These are phyloP conservation scores for Pachyseris speciosa DNA, from an alignment of 64 coral and sea anemone species.

Conservation along the genomic window DNA sequence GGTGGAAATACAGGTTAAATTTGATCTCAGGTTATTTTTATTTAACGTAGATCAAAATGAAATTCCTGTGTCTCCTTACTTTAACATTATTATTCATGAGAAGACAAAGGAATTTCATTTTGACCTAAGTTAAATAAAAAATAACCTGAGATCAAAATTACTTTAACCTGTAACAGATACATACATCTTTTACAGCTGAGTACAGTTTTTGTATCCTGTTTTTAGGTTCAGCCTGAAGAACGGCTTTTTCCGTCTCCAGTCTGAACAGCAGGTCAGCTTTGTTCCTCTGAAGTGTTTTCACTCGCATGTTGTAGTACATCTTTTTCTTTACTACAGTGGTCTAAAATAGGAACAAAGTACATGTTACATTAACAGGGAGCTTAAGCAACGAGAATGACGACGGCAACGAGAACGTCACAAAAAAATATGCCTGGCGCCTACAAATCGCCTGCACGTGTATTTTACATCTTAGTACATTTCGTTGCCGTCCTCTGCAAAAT, in stretches of 20 bases:
- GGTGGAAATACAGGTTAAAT: no score
- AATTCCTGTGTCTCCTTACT: neutral
- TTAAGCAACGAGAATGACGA: no score
- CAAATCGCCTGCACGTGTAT: no score
- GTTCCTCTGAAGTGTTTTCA: conserved; percentile 94
- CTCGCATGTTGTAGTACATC: conserved; percentile 99
- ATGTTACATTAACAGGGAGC: neutral
- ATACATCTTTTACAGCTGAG: conserved; percentile 82
- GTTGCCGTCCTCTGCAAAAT: no score
- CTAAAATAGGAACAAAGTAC: conserved; percentile 20
- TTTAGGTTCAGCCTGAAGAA: conserved; percentile 48
- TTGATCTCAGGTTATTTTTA: no score
- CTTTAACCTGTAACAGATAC: neutral
- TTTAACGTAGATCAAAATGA: no score
- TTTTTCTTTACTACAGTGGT: conserved; percentile 95
- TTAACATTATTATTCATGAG: neutral
- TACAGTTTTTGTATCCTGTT: conserved; percentile 62
- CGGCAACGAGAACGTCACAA: no score
- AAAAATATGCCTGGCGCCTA: no score
- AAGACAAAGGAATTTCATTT: neutral
- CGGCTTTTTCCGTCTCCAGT: conserved; percentile 65
- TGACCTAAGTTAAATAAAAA: neutral
- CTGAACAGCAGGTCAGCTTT: conserved; percentile 75
- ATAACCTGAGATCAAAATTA: neutral
- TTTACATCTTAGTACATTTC: no score